These are phyloP conservation scores for Theretra japonica DNA, from an alignment of 2,888 invertebrate species.

Conservation along the genomic window DNA sequence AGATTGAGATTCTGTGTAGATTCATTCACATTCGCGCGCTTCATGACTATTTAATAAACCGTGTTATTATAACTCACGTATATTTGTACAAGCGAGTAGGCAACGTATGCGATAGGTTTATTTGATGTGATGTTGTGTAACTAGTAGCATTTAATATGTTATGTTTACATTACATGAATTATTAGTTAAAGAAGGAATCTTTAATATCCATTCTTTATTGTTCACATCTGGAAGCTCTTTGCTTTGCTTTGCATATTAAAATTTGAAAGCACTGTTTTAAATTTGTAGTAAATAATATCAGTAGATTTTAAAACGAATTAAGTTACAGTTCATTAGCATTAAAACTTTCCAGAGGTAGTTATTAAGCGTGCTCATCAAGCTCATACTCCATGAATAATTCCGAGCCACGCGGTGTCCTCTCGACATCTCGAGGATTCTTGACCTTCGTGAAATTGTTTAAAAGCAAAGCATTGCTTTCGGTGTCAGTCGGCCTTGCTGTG, in stretches of 20 bases:
- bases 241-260: too few species aligned
- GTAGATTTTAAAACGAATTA: too few species aligned
- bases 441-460: slow-evolving; percentile 55
- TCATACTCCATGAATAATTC: slow-evolving; percentile 18
- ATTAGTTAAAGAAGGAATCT: too few species aligned
- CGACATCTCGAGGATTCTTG: slow-evolving; percentile 46
- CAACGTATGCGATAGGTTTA: too few species aligned
- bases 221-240: too few species aligned
- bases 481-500: slow-evolving; percentile 55
- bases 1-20: slow-evolving; percentile 19
- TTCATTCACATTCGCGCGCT: slow-evolving; percentile 18
- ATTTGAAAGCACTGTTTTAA: too few species aligned
- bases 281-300: too few species aligned
- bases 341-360: not conserved
- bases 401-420: slow-evolving; percentile 35
- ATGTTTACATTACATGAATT: too few species aligned
- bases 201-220: too few species aligned
- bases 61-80: not conserved
- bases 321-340: not conserved
- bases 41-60: slow-evolving; percentile 13
- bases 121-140: too few species aligned
- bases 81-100: too few species aligned
- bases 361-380: not conserved
- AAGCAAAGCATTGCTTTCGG: slow-evolving; percentile 59
- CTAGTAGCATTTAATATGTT: too few species aligned